Base-by-base conservation (phyloP, 2,113 vertebrate species). In the Corythaixoides concolor region DNA sequence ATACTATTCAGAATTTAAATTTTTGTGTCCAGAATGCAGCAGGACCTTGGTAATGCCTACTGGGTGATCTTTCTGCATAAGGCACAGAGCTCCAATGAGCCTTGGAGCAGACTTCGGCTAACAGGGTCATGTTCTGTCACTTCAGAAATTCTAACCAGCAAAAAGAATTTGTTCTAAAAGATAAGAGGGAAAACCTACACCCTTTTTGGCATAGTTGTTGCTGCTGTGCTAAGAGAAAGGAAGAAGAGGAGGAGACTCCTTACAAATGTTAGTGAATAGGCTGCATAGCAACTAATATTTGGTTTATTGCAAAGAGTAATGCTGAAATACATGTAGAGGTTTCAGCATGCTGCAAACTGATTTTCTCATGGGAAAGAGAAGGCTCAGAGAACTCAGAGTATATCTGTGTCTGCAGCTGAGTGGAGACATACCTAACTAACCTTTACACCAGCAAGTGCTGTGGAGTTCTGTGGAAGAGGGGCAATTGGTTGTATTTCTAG, bases 151-250 rank as follows among this genome's bases (percentile, higher is more conserved):
- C n/a, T 72, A 88, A 47, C 12, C 33, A 26, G 14, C 49, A 59
- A 23, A 83, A 27, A 72, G 11, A 82, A 28, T 23, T 88, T 85
- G 10, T 45, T 8, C 68, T 90, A 60, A 85, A 90, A 69, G 13
- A 47, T 32, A 49, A 50, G 21, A 30, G 30, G 18, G 86, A 49
- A 47, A 19, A 3, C 0, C 3, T 13, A 49, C n/a, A 5, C 9
- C 39, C 20, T 63, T 85, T 85, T 77, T 37, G 18, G 35, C 15
- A 50, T 17, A 32, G 22, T 33, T 74, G 30, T 50, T 79, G 28
- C 22, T 81, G 39, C 55, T 49, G 41, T 84, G 68, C 68, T 66
- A 82, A 72, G 37, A 75, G 66, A 63, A 79, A 59, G 90, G 28
- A 45, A 81, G 43, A 78, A 85, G 26, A 67, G 22, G 17, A 66